Conservation (phyloP, 2,797 vertebrate genomes). For the Morelia viridis region DNA sequence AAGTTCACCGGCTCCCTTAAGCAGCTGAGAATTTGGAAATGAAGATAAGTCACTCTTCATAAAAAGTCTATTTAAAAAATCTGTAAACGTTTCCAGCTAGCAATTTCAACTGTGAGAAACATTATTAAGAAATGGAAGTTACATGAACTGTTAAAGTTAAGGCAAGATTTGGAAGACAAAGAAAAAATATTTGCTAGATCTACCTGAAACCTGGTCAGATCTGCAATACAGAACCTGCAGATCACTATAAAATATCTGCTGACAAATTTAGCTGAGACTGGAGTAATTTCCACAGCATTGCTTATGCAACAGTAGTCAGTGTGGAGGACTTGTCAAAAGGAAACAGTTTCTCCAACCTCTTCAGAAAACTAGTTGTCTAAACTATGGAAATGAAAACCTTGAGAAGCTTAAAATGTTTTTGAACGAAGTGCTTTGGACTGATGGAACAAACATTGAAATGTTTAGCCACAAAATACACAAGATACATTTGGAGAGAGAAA, state of each 20-base stretch:
- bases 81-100: background rate
- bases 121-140: background rate
- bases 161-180: background rate
- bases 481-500: background rate
- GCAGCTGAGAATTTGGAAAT: background rate
- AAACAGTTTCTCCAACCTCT: background rate
- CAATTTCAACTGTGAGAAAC: background rate
- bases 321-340: background rate
- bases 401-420: background rate
- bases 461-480: background rate
- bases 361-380: background rate
- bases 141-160: background rate
- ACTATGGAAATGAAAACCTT: background rate
- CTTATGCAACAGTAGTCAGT: background rate
- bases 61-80: background rate
- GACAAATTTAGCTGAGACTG: background rate
- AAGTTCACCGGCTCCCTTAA: background rate
- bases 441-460: background rate
- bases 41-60: background rate
- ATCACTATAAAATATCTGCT: background rate
- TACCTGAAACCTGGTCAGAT: background rate
- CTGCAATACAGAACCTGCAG: background rate
- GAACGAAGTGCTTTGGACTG: background rate
- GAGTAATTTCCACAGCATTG: background rate
- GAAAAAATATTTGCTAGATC: background rate